These are phyloP conservation scores for Drosophila gaucha DNA, from an alignment of 2,888 invertebrate species.

Conservation along the genomic window DNA sequence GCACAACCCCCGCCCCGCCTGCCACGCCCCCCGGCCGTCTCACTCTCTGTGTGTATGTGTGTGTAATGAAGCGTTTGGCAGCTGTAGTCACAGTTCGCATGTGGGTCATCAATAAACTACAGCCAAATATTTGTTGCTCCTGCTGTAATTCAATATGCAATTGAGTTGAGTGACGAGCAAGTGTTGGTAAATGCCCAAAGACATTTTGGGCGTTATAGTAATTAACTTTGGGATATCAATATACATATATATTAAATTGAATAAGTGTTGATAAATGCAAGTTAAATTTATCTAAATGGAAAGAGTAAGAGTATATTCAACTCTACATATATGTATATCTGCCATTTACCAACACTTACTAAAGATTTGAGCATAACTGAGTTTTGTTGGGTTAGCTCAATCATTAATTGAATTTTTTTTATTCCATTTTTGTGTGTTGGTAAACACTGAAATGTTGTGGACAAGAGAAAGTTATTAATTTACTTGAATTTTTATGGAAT, in stretches of 20 bases:
- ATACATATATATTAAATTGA: background rate
- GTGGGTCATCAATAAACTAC: slow-evolving; percentile 67
- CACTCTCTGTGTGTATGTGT: slow-evolving; percentile 8
- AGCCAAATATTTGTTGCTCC: slow-evolving; percentile 14
- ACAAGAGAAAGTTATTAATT: background rate
- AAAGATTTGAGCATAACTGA: background rate
- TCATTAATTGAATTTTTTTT: background rate
- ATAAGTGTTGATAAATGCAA: background rate
- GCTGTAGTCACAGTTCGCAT: slow-evolving; percentile 45
- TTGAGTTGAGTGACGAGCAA: slow-evolving; percentile 5
- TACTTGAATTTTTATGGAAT: too few relatives aligned
- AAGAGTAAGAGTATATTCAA: too few relatives aligned
- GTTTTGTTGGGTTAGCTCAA: background rate
- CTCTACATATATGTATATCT: too few relatives aligned
- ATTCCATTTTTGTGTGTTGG: background rate
- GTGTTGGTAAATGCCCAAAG: slow-evolving; percentile 6
- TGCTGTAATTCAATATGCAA: slow-evolving; percentile 6
- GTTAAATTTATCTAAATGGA: too few relatives aligned
- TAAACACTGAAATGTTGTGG: background rate
- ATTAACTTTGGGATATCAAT: background rate
- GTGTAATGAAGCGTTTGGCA: slow-evolving; percentile 62
- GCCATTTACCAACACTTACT: too few relatives aligned
- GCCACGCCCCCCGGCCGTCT: background rate
- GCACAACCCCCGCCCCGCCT: background rate
- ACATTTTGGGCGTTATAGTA: background rate